phyloP scores from a whole-genome alignment of 2,888 invertebrate genomes.

The Pterostichus madidus region DNA sequence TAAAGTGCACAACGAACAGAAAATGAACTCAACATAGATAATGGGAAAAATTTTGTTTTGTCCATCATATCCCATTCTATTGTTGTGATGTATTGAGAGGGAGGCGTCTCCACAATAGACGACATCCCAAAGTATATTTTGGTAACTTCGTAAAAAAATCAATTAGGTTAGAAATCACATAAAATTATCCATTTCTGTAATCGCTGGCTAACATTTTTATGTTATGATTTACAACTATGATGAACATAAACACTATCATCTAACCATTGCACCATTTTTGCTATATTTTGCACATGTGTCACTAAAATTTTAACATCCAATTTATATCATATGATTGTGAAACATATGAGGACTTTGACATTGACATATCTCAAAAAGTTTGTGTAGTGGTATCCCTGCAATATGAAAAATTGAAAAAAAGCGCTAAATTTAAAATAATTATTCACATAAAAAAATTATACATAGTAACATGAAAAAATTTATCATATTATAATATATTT shows the following conservation, averaged over 20 bases:
- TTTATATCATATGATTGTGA: slow-evolving; percentile 56
- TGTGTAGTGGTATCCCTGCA: not conserved
- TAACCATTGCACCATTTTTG: slow-evolving; percentile 47
- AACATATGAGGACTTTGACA: slow-evolving; percentile 65
- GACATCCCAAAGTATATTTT: slow-evolving; percentile 68
- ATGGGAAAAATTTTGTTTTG: slow-evolving; percentile 94
- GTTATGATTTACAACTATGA: slow-evolving; percentile 5
- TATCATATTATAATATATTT: not conserved
- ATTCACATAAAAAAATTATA: not conserved
- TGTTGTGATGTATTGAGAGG: slow-evolving; percentile 85
- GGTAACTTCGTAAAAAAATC: slow-evolving; percentile 49
- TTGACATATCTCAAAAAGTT: slow-evolving; percentile 56
- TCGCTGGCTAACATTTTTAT: slow-evolving; percentile 55
- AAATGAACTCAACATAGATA: slow-evolving; percentile 94
- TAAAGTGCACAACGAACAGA: slow-evolving; percentile 89
- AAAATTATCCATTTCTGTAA: slow-evolving; percentile 61
- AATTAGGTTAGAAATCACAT: slow-evolving; percentile 57
- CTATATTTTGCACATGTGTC: slow-evolving; percentile 47
- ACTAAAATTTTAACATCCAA: slow-evolving; percentile 20
- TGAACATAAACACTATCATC: slow-evolving; percentile 6
- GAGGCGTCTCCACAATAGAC: slow-evolving; percentile 80
- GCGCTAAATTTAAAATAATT: slow-evolving; percentile 13
- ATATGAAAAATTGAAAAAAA: not conserved
- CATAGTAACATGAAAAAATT: slow-evolving; percentile 3
- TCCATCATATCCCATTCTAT: slow-evolving; percentile 99